These are phyloP conservation scores for Chloromyia formosa DNA, from an alignment of 2,888 invertebrate genomes.

Conservation along the genomic window DNA sequence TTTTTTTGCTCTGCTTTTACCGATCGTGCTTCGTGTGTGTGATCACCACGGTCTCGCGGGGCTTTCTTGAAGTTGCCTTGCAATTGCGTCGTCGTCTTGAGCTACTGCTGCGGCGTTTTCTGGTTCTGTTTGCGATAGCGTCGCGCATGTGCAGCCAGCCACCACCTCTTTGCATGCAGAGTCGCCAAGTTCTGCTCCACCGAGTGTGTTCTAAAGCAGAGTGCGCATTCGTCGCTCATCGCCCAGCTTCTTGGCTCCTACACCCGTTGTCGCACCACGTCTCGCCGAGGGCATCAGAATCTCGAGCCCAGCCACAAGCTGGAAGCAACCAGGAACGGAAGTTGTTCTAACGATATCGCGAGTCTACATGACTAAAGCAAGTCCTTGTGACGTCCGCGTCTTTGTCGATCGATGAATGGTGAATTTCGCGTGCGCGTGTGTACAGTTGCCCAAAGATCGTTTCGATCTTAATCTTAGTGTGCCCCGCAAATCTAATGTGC, in stretches of 20 bases:
- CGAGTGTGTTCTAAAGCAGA: not conserved
- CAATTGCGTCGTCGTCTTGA: conserved; percentile 17
- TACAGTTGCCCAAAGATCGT: not conserved
- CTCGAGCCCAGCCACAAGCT: not conserved
- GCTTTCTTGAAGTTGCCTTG: conserved; percentile 22
- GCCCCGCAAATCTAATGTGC: not conserved
- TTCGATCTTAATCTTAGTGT: not conserved
- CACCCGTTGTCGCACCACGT: not conserved
- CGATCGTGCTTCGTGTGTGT: conserved; percentile 1
- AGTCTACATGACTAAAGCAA: not conserved
- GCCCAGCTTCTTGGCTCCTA: conserved; percentile 3
- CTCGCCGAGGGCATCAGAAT: not conserved
- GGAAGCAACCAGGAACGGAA: conserved; percentile 13
- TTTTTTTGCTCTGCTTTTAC: not conserved
- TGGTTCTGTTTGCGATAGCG: conserved; percentile 15
- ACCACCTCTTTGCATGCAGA: not conserved
- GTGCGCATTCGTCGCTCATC: conserved; percentile 28
- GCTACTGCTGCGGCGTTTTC: conserved; percentile 5
- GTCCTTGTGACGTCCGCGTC: not conserved
- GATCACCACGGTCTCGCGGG: not conserved
- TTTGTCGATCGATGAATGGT: not conserved
- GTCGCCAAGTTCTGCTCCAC: conserved; percentile 4
- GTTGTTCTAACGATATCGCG: too few relatives aligned
- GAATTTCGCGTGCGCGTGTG: conserved; percentile 14
- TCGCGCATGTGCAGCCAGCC: conserved; percentile 34